These are phyloP conservation scores for Drosophila algonquin DNA, from an alignment of 2,888 invertebrate genomes.

Conservation along the genomic window DNA sequence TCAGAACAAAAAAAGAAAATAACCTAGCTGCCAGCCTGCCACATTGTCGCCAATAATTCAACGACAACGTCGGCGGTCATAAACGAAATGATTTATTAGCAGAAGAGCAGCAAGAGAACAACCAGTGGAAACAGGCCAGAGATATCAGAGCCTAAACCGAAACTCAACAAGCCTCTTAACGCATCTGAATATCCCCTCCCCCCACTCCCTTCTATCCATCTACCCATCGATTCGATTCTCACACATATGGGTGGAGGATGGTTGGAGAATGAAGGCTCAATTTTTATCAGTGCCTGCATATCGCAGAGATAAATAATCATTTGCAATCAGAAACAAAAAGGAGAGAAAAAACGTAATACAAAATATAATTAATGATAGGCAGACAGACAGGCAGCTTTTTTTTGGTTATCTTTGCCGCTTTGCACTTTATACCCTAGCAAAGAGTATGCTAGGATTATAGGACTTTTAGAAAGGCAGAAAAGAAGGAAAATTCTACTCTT, in stretches of 20 bases:
- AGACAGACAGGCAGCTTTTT: conserved; percentile 33
- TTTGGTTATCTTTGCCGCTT: conserved; percentile 26
- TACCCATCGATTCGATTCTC: neutral
- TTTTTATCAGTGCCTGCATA: conserved; percentile 46
- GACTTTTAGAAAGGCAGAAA: neutral
- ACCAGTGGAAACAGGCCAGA: conserved; percentile 5
- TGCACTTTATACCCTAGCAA: neutral
- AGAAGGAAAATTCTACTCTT: neutral
- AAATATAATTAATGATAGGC: conserved; percentile 56
- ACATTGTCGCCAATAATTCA: conserved; percentile 77
- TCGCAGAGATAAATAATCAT: conserved; percentile 46
- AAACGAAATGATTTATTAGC: conserved; percentile 72
- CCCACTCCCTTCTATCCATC: conserved; percentile 9
- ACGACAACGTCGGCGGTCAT: conserved; percentile 54
- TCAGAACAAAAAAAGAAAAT: conserved; percentile 7
- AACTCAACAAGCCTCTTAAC: conserved; percentile 45
- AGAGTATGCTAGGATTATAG: neutral
- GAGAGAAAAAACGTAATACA: conserved; percentile 19
- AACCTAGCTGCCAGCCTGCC: conserved; percentile 61
- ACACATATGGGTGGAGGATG: conserved; percentile 1
- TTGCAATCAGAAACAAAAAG: conserved; percentile 40
- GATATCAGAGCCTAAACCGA: conserved; percentile 20
- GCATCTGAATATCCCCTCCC: conserved; percentile 25
- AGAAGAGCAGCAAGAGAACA: conserved; percentile 1
- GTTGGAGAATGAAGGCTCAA: conserved; percentile 11